Evolutionary conservation across 2,888 invertebrate species (phyloP).

Genomic region (Melinaea marsaeus): DNA sequence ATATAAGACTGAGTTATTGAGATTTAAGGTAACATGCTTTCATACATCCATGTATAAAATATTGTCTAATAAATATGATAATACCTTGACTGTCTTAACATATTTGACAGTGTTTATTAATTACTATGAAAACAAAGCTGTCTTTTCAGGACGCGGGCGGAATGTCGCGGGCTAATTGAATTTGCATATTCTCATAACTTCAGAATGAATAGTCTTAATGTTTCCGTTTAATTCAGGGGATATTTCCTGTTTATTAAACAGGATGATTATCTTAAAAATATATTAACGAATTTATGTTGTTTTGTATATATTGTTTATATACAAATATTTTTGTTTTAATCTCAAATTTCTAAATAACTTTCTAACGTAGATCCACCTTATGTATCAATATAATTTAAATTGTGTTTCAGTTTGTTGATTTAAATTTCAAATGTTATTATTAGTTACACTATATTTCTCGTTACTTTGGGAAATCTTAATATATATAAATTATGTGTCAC

Average conservation of each 20-base stretch:
- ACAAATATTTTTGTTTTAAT: background rate
- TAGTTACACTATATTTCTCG: too few species aligned
- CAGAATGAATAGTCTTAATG: conserved; percentile 13
- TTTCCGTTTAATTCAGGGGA: conserved; percentile 3
- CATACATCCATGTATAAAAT: too few species aligned
- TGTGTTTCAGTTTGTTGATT: too few species aligned
- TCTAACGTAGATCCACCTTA: too few species aligned
- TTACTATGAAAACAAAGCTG: conserved; percentile 3
- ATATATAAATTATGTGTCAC: too few species aligned
- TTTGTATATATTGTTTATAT: too few species aligned
- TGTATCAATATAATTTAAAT: too few species aligned
- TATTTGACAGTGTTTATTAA: conserved; percentile 4
- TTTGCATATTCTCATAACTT: conserved; percentile 20
- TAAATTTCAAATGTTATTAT: too few species aligned
- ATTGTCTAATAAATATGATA: too few species aligned
- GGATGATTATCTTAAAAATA: background rate
- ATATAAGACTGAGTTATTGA: background rate
- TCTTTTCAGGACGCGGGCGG: conserved; percentile 1
- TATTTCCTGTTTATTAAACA: background rate
- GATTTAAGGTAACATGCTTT: too few species aligned
- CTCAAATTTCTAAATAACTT: too few species aligned
- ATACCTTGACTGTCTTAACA: background rate
- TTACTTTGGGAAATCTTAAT: too few species aligned
- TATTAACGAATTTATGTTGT: background rate
- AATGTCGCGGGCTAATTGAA: conserved; percentile 12